Percentiles rank a stretch among this genome's conserved stretches.
phyloP scores from a whole-genome alignment of 2,113 vertebrate species.

The Pygoscelis antarcticus region DNA sequence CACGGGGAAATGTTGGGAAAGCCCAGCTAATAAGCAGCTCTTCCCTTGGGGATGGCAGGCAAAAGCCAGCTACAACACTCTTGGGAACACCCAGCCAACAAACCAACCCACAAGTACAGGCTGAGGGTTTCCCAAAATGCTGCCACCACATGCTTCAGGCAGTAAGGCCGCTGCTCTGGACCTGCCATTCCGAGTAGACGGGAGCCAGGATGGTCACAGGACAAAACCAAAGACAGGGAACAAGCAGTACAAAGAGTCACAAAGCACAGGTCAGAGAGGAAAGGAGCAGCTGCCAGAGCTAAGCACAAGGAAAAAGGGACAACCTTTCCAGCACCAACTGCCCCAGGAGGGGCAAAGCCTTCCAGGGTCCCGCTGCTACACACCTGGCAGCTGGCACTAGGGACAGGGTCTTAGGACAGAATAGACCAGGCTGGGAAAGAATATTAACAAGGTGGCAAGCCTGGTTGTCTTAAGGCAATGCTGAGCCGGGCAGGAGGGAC shows the following conservation, averaged over 20 bases:
- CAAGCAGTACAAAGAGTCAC: background rate
- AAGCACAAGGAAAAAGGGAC: background rate
- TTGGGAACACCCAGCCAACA: background rate
- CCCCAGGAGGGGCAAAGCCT: background rate
- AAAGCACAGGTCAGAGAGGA: background rate
- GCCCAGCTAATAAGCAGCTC: background rate
- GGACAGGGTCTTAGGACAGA: background rate
- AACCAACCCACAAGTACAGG: background rate
- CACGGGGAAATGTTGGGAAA: background rate
- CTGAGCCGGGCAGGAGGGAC: background rate
- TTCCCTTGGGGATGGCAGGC: background rate
- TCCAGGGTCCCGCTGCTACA: background rate
- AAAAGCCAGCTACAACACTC: background rate
- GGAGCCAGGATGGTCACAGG: background rate
- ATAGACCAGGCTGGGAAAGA: background rate
- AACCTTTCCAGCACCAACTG: background rate
- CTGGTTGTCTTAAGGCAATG: background rate
- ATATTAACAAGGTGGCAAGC: background rate
- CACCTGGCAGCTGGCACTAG: background rate
- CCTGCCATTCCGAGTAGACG: accelerated
- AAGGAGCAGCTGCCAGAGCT: background rate
- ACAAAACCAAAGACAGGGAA: background rate
- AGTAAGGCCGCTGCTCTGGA: background rate
- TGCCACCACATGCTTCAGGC: accelerated
- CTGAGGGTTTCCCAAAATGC: background rate